These are phyloP conservation scores for Macaca mulatta DNA, from an alignment of 2,113 vertebrate genomes.

Conservation along the genomic window DNA sequence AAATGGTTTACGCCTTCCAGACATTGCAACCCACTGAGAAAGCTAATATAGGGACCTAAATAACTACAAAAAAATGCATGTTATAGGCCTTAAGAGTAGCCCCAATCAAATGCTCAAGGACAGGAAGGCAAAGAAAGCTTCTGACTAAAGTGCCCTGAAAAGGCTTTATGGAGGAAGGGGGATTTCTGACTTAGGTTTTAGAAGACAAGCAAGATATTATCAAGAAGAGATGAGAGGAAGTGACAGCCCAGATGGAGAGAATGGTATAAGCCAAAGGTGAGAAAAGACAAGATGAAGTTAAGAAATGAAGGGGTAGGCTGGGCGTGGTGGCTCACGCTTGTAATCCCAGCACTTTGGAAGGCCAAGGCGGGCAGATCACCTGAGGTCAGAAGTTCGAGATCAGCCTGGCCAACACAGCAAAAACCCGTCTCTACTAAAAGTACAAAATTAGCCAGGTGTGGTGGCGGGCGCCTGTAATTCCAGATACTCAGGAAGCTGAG, in stretches of 20 bases:
- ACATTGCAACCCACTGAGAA: neutral
- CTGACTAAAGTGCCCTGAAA: neutral
- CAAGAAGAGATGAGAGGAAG: neutral
- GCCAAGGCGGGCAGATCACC: no score
- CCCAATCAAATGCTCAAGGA: neutral
- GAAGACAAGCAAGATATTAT: constrained; percentile 22
- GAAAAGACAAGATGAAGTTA: neutral
- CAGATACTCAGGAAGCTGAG: no score
- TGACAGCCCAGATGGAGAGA: neutral
- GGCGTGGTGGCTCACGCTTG: no score
- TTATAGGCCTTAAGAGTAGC: neutral
- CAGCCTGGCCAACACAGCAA: no score
- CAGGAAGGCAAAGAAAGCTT: neutral
- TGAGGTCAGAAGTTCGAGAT: no score
- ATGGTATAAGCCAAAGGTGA: neutral
- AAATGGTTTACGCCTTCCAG: neutral
- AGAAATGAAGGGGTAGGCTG: neutral
- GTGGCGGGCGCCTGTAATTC: no score
- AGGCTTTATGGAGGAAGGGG: neutral
- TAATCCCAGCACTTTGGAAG: no score
- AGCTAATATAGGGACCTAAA: neutral
- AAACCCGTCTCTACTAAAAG: no score
- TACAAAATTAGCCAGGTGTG: no score
- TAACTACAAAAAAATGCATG: neutral
- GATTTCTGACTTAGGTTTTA: neutral